These are phyloP conservation scores for Eumacrocentrus americanus DNA, from an alignment of 2,888 invertebrate genomes.

Conservation along the genomic window DNA sequence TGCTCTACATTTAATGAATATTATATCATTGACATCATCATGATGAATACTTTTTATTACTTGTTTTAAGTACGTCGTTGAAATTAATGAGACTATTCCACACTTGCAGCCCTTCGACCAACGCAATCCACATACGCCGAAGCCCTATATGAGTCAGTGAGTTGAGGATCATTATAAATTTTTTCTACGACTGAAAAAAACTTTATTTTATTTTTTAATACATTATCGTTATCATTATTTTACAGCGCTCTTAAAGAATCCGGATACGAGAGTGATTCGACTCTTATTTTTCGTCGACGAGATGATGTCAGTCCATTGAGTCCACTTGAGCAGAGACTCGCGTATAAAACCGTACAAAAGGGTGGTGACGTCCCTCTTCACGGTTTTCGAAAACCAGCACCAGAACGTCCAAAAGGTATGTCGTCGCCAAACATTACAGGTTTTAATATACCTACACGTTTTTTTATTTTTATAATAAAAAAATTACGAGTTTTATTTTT, in stretches of 20 bases:
- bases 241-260: slow-evolving; percentile 81
- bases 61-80: not conserved
- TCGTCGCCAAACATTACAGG: slow-evolving; percentile 16
- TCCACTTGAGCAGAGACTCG: slow-evolving; percentile 82
- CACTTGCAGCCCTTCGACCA: slow-evolving; percentile 72
- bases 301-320: slow-evolving; percentile 74
- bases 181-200: not conserved
- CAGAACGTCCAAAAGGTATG: slow-evolving; percentile 80
- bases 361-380: slow-evolving; percentile 94
- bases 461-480: slow-evolving; percentile 4
- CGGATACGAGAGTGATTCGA: slow-evolving; percentile 91
- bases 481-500: not conserved
- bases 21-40: not conserved
- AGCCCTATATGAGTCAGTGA: slow-evolving; percentile 85
- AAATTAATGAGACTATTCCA: not conserved
- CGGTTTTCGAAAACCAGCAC: slow-evolving; percentile 90
- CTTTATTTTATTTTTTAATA: not conserved
- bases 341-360: slow-evolving; percentile 87
- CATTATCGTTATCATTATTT: slow-evolving; percentile 12
- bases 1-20: slow-evolving; percentile 18
- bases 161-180: slow-evolving; percentile 45
- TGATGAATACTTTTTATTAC: not conserved
- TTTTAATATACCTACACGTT: not conserved
- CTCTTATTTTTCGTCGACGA: slow-evolving; percentile 80
- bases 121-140: slow-evolving; percentile 70